These are phyloP conservation scores for Dinoponera quadriceps DNA, from an alignment of 1,140 invertebrate species.

Conservation along the genomic window DNA sequence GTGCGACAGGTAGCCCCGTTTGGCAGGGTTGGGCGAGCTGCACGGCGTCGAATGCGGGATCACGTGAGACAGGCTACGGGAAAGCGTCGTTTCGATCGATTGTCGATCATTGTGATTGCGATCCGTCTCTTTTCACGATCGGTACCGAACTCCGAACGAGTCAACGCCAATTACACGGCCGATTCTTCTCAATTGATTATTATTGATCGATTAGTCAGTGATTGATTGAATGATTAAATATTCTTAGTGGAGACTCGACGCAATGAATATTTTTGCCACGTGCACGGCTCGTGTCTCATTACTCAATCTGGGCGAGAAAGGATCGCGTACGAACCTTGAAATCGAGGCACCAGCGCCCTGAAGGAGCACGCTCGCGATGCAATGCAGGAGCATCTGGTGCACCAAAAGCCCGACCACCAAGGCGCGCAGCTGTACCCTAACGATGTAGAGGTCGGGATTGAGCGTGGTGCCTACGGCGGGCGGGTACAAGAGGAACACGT, in stretches of 20 bases:
- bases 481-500: constrained; percentile 95
- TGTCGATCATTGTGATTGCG: not conserved
- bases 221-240: too few species aligned
- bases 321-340: constrained; percentile 83
- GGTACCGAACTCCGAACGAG: not conserved
- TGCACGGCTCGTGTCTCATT: too few species aligned
- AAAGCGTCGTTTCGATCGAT: constrained; percentile 54
- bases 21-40: constrained; percentile 84
- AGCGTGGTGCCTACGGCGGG: constrained; percentile 90
- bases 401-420: constrained; percentile 95
- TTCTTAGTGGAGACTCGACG: too few species aligned
- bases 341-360: constrained; percentile 87
- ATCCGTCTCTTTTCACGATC: not conserved
- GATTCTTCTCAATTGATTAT: not conserved
- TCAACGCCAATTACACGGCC: not conserved
- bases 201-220: too few species aligned
- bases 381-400: constrained; percentile 96
- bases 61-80: constrained; percentile 80
- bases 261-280: too few species aligned
- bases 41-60: constrained; percentile 84
- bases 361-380: constrained; percentile 94
- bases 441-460: constrained; percentile 92
- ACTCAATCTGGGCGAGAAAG: not conserved
- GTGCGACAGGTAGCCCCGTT: constrained; percentile 62
- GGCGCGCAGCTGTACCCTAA: constrained; percentile 93